Conservation (phyloP, 2,888 invertebrate genomes). For the Opisthograptis luteolata region DNA sequence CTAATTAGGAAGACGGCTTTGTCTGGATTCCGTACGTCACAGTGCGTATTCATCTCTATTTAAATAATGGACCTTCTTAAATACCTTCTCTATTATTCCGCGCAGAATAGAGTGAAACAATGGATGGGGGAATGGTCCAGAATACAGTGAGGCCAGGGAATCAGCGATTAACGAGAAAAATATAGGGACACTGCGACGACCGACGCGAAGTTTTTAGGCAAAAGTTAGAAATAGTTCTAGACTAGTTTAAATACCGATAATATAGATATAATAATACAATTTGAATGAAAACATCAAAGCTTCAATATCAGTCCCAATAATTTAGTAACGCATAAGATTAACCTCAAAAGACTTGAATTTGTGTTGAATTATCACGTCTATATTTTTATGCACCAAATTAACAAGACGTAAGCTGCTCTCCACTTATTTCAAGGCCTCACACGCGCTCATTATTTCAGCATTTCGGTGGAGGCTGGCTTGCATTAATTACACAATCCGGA, state of each 20-base stretch:
- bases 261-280: too few species aligned
- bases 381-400: too few species aligned
- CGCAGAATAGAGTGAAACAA: constrained; percentile 38
- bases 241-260: too few species aligned
- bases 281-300: too few species aligned
- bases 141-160: neutral
- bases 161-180: constrained; percentile 4
- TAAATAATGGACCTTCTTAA: constrained; percentile 49
- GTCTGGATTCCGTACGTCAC: constrained; percentile 24
- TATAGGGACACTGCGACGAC: too few species aligned
- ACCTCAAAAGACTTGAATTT: too few species aligned
- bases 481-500: constrained; percentile 52
- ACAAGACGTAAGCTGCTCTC: neutral
- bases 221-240: too few species aligned
- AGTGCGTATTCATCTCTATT: constrained; percentile 46
- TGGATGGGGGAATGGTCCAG: constrained; percentile 17
- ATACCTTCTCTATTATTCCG: constrained; percentile 35
- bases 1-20: constrained; percentile 23
- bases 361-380: too few species aligned
- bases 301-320: too few species aligned
- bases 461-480: constrained; percentile 37
- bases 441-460: constrained; percentile 43
- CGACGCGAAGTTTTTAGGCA: too few species aligned
- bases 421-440: constrained; percentile 27
- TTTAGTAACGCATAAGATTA: too few species aligned